Percentiles rank a stretch among this genome's conserved stretches.
These are phyloP conservation scores for Triplophysa siluroides DNA, from an alignment of 2,113 vertebrate species.

Conservation along the genomic window DNA sequence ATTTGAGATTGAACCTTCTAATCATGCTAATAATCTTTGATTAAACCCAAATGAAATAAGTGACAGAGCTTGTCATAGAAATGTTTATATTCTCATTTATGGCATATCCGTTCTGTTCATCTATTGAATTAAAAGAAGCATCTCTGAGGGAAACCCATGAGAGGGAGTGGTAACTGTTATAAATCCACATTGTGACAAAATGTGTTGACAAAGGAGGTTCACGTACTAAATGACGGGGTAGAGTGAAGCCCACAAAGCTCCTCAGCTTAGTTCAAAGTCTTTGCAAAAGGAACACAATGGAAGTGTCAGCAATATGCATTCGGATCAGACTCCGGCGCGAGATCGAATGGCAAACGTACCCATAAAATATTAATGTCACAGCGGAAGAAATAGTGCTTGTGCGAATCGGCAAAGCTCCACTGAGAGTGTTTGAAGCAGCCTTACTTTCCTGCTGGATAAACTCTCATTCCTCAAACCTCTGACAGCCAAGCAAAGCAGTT, in stretches of 20 bases:
- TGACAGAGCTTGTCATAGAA: constrained; percentile 3
- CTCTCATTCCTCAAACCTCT: constrained; percentile 33
- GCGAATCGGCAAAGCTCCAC: constrained; percentile 11
- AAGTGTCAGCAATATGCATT: constrained; percentile 15
- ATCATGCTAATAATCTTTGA: constrained; percentile 41
- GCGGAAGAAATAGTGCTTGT: constrained; percentile 15
- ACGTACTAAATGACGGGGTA: constrained; percentile 11
- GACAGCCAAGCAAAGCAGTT: constrained; percentile 17
- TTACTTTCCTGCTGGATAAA: constrained; percentile 27
- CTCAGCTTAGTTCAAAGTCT: constrained; percentile 24
- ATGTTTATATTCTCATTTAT: constrained; percentile 12
- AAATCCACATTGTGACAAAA: constrained; percentile 29
- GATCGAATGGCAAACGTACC: constrained; percentile 12
- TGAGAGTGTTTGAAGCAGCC: constrained; percentile 29
- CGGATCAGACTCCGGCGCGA: constrained; percentile 26
- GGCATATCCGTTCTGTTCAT: not conserved
- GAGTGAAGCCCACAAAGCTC: constrained; percentile 4
- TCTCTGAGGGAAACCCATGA: not conserved
- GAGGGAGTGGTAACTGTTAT: constrained; percentile 2
- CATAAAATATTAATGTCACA: constrained; percentile 40
- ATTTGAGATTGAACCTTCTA: constrained; percentile 3
- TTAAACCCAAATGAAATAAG: constrained; percentile 33
- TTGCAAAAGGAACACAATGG: constrained; percentile 4
- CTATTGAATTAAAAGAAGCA: not conserved
- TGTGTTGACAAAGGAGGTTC: constrained; percentile 12